Base-by-base conservation (phyloP, 1,140 invertebrate species). In the Theocolax elegans region DNA sequence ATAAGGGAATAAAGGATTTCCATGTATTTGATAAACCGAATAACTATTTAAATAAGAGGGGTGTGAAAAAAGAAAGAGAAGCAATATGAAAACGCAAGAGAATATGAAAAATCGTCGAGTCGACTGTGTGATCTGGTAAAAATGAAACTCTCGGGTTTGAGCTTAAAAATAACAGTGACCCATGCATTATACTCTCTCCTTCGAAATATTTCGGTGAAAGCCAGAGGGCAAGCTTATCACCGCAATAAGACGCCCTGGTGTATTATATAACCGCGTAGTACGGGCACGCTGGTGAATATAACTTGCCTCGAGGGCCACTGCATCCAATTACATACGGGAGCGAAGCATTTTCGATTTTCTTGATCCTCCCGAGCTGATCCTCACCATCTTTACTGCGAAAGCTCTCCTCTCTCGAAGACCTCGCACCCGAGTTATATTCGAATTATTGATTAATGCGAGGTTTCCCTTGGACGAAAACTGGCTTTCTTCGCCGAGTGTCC, bases 341-440 rank as follows among this genome's bases (percentile, higher is more conserved):
- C 48, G 56, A 53, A 54, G 19, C 49, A 23, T 66, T 66, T 54
- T 66, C 49, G 49, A 66, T 66, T 54, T 54, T 54, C 63, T 29
- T 44, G 38, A 66, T 54, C 35, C 31, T 44, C 27, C 12, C n/a
- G 2, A 48, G n/a, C 27, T n/a, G 31, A 19, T 29, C 29, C n/a
- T 23, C 25, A 25, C 35, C 38, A 27, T 27, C 35, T 40, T 29
- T 25, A 29, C 38, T n/a, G 6, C 42, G 4, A 27, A 40, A 25
- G 19, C 17, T n/a, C 19, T 21, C 25, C 31, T 15, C 38, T 44
- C 38, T 35, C 1, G 44, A 63, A 63, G 19, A 29, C 27, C 8
- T 7, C 9, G 29, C 25, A 10, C 29, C 25, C 49, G 25, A 44
- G 63, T 44, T 66, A 40, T 64, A 53, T 44, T 56, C 23, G 51